Evolutionary conservation across 1,140 invertebrate species (phyloP).

Genomic region (Brachionus koreanus): DNA sequence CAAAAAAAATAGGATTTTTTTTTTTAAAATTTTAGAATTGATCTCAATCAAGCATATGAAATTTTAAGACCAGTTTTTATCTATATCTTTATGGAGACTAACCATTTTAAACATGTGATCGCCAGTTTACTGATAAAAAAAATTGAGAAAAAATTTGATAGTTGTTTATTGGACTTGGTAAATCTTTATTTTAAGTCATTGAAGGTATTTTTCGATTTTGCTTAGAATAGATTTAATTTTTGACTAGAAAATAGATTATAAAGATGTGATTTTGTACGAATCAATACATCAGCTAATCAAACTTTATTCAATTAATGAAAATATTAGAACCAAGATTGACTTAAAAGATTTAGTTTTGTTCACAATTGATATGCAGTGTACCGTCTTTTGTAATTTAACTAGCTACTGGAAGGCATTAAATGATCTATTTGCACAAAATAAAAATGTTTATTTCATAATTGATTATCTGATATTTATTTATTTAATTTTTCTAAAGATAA

Average conservation of each 20-base stretch:
- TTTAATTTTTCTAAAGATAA: not conserved
- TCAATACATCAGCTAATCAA: not conserved
- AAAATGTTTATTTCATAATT: not conserved
- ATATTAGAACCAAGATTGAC: not conserved
- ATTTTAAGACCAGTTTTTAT: conserved; percentile 33
- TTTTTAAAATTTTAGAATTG: not conserved
- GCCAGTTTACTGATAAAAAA: not conserved
- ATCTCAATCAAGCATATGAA: not conserved
- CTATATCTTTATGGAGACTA: not conserved
- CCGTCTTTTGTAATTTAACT: not conserved
- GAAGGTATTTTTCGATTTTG: not conserved
- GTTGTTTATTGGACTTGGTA: not conserved
- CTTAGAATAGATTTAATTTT: not conserved
- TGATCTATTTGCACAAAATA: not conserved
- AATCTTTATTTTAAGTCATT: not conserved
- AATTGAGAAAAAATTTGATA: not conserved
- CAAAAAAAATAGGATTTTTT: too few relatives aligned
- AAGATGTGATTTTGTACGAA: not conserved
- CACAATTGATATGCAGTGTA: not conserved
- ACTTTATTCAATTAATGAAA: not conserved
- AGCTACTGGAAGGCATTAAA: not conserved
- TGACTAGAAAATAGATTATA: not conserved
- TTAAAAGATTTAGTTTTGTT: not conserved
- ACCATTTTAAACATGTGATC: not conserved
- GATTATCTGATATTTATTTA: not conserved